A percentile compares a stretch with the other conserved stretches of the same genome.
Conservation (phyloP, 30 jellyfish, hydroid and myxozoan species). For the Mastigias papua region DNA sequence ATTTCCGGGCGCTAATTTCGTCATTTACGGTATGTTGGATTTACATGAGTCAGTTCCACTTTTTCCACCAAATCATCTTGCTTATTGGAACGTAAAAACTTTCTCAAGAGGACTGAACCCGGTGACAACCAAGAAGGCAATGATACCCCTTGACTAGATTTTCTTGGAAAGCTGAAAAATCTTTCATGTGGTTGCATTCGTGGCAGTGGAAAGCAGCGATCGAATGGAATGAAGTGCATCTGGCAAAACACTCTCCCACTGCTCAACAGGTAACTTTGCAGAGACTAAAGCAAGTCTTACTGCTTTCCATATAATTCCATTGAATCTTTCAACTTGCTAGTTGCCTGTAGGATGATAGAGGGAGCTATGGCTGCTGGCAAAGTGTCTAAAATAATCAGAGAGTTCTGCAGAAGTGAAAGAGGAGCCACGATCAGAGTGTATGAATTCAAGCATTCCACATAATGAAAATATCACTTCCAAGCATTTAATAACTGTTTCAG, state of each 20-base stretch:
- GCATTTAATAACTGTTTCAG: conserved; percentile 61
- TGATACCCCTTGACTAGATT: conserved; percentile 59
- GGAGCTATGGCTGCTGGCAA: conserved; percentile 65
- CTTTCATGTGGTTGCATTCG: conserved; percentile 82
- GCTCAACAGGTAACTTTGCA: conserved; percentile 39
- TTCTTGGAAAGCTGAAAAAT: conserved; percentile 66
- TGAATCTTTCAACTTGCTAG: conserved; percentile 61
- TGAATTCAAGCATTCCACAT: conserved; percentile 68
- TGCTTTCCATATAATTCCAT: conserved; percentile 71
- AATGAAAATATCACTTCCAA: conserved; percentile 34
- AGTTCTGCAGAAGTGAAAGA: conserved; percentile 62
- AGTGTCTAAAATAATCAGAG: conserved; percentile 17
- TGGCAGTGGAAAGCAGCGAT: conserved; percentile 79
- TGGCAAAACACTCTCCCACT: conserved; percentile 81
- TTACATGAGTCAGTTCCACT: conserved; percentile 72
- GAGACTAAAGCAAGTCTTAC: conserved; percentile 57
- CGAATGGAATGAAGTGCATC: conserved; percentile 83
- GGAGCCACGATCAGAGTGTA: conserved; percentile 76
- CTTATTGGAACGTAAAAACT: conserved; percentile 58
- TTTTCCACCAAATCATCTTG: conserved; percentile 68
- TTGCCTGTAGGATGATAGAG: conserved; percentile 72
- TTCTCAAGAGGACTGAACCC: conserved; percentile 74
- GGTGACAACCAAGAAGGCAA: conserved; percentile 79
- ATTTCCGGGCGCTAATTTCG: too few relatives aligned
- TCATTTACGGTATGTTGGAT: too few relatives aligned